Evolutionary conservation across 1,140 invertebrate species (phyloP), one percentile per base, ranked within the genome.

Genomic region (Brachionus rotundiformis): DNA sequence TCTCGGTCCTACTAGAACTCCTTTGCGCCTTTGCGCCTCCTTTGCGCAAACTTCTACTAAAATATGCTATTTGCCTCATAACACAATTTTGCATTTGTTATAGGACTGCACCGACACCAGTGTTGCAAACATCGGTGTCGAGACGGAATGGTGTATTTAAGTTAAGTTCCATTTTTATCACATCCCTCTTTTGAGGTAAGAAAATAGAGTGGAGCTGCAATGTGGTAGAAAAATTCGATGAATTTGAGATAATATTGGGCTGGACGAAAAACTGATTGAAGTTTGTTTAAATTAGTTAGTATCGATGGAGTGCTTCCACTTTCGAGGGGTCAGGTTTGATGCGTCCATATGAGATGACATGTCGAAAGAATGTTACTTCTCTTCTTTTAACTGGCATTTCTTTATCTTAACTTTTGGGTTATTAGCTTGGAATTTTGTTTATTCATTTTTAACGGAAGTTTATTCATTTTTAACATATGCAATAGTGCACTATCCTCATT

Each of bases 41-140:
- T 61, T 19, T 31, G 63, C 5, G 7, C 25, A 71, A 39, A 33
- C 36, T n/a, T 16, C 10, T 16, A 39, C 65, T 71, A 33, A 73
- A 73, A 73, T 73, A 73, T 23, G 3, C 68, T 16, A 73, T 47
- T 25, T 27, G 68, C 25, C 27, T 16, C 19, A 41, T 10, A 31
- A 10, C 8, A 31, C 41, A 27, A 36, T 73, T 25, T 19, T 31
- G 19, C 25, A 25, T 8, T 83, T 89, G 88, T 11, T 84, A 84
- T 16, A 90, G 65, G 2, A 88, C 85, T 23, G 85, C 88, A 7
- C 86, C 86, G 29, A 89, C 83, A 16, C 86, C 86, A 82, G 84
- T 82, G 8, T 86, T 84, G 47, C 85, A 86, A n/a, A 87, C 88
- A 84, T 90, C 89, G 0, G 87, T 88, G 36, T 88, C 85, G 1